Percentiles rank a stretch among this genome's conserved stretches.
phyloP scores from a whole-genome alignment of 2,888 invertebrate genomes.

The Caenorhabditis sp. region DNA sequence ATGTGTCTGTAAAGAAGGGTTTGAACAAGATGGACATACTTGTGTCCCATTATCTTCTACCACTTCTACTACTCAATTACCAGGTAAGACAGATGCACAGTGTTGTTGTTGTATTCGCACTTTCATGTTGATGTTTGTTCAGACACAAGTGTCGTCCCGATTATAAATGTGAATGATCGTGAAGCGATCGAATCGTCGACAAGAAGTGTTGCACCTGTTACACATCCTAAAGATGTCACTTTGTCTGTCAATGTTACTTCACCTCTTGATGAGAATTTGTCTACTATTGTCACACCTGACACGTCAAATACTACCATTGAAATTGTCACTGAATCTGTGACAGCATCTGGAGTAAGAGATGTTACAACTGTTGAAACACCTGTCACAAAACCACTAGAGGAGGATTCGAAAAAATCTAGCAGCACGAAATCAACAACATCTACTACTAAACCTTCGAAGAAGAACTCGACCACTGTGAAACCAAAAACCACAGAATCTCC shows the following conservation, averaged over 20 bases:
- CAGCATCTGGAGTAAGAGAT: background rate
- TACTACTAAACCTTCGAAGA: background rate
- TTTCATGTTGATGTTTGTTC: background rate
- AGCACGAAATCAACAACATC: slow-evolving; percentile 4
- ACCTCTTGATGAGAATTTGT: background rate
- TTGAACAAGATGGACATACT: slow-evolving; percentile 32
- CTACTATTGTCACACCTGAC: background rate
- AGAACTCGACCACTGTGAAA: slow-evolving; percentile 10
- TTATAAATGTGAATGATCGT: background rate
- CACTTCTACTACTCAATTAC: background rate
- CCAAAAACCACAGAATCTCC: background rate
- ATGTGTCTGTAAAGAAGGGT: slow-evolving; percentile 74
- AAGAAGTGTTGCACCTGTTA: slow-evolving; percentile 1
- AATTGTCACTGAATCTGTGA: background rate
- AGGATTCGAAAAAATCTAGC: background rate
- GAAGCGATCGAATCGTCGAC: background rate
- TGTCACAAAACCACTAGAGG: background rate
- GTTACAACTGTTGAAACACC: background rate
- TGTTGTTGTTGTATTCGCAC: background rate
- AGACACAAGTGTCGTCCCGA: slow-evolving; percentile 1
- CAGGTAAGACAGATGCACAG: background rate
- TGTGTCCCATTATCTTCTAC: slow-evolving; percentile 12
- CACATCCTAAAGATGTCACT: slow-evolving; percentile 6
- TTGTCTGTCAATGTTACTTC: slow-evolving; percentile 7
- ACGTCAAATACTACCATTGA: background rate